Percentiles rank a stretch among this genome's conserved stretches.
Evolutionary conservation across 2,888 invertebrate species (phyloP).

Genomic region (Heliothis peltigera): DNA sequence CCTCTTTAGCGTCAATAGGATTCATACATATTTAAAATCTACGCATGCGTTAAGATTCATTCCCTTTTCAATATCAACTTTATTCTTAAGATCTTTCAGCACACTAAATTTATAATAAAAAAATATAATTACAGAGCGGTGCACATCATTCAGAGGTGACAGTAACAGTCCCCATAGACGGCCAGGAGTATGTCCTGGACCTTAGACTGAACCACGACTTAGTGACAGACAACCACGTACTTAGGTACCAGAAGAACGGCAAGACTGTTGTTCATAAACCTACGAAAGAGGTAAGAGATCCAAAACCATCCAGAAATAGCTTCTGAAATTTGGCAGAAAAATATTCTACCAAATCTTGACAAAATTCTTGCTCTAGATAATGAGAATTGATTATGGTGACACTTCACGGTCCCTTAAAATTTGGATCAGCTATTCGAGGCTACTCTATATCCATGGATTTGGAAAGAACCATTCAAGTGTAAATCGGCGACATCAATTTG

Average conservation of each 20-base stretch:
- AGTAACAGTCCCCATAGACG: constrained; percentile 92
- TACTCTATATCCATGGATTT: constrained; percentile 2
- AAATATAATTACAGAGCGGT: constrained; percentile 71
- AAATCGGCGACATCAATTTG: constrained; percentile 32
- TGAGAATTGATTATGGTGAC: no score
- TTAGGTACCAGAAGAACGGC: constrained; percentile 90
- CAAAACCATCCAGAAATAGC: no score
- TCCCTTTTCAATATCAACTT: no score
- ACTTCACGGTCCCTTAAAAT: not conserved
- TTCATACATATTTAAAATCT: no score
- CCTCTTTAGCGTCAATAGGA: no score
- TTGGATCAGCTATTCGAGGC: not conserved
- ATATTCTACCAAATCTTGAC: no score
- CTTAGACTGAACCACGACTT: constrained; percentile 93
- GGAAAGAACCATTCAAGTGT: constrained; percentile 38
- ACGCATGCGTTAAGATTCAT: no score
- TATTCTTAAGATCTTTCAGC: no score
- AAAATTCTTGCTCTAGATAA: no score
- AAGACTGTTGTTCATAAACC: constrained; percentile 89
- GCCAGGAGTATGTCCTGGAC: constrained; percentile 92
- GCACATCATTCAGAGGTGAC: constrained; percentile 86
- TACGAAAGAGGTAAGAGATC: constrained; percentile 83
- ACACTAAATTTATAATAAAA: no score
- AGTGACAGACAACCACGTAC: constrained; percentile 92
- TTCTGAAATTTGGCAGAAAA: no score